A percentile compares a stretch with the other conserved stretches of the same genome.
These are phyloP conservation scores for Zoanthus sociatus DNA, from an alignment of 92 coral and sea anemone species.

Conservation along the genomic window DNA sequence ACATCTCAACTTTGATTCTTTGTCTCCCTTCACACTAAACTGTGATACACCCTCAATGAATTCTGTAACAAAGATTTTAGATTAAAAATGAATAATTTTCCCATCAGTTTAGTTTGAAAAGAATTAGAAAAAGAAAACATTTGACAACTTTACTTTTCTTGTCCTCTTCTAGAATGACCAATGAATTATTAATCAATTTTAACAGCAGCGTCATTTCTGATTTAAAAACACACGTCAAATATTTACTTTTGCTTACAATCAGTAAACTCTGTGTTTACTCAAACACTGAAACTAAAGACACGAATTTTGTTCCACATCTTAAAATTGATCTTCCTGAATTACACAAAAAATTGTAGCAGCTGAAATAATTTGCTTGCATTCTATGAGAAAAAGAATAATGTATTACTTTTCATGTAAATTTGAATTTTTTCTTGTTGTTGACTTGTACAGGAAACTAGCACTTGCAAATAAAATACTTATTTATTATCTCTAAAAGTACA, in stretches of 20 bases:
- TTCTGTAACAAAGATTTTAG: slow-evolving; percentile 56
- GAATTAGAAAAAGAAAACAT: neutral
- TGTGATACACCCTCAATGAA: slow-evolving; percentile 99
- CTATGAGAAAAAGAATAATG: neutral
- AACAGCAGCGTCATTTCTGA: neutral
- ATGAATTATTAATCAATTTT: neutral
- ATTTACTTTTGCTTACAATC: neutral
- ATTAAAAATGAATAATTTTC: neutral
- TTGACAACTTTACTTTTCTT: neutral
- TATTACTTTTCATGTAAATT: neutral
- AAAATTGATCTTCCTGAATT: too few species aligned
- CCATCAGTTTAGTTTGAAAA: neutral
- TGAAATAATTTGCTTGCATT: neutral
- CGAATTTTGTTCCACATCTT: too few species aligned
- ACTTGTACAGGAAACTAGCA: neutral
- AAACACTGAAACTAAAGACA: too few species aligned
- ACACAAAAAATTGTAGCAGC: neutral
- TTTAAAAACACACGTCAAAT: neutral
- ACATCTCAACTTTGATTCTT: slow-evolving; percentile 98
- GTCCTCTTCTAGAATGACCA: neutral
- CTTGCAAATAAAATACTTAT: neutral
- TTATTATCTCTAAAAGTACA: neutral
- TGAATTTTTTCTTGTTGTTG: neutral
- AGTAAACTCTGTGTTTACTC: neutral
- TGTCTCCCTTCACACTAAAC: slow-evolving; percentile 97